A percentile compares a stretch with the other conserved stretches of the same genome.
These are phyloP conservation scores for Seriola quinqueradiata DNA, from an alignment of 2,113 vertebrate species.

Conservation along the genomic window DNA sequence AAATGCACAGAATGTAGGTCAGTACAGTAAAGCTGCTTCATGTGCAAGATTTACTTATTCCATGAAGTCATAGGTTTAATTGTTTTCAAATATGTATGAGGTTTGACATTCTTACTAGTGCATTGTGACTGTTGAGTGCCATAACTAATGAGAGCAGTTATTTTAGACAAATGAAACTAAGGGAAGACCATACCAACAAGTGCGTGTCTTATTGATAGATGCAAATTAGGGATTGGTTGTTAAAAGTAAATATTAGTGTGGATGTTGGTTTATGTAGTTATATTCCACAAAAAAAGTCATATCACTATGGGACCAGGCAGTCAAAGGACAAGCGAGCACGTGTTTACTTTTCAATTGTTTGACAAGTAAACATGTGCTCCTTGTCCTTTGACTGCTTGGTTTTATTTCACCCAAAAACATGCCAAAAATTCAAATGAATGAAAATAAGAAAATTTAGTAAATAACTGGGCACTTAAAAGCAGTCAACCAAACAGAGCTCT, in stretches of 20 bases:
- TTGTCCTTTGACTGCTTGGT: too few species aligned
- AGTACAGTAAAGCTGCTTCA: conserved; percentile 35
- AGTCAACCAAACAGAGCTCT: too few species aligned
- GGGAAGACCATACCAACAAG: background rate
- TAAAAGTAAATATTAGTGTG: background rate
- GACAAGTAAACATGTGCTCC: too few species aligned
- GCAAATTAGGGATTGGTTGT: background rate
- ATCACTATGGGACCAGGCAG: background rate
- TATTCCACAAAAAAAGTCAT: background rate
- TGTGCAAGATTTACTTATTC: conserved; percentile 2
- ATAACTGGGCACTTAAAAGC: too few species aligned
- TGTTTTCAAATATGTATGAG: background rate
- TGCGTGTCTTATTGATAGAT: background rate
- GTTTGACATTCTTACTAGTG: background rate
- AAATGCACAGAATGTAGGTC: conserved; percentile 63
- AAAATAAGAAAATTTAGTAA: too few species aligned
- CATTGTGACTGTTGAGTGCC: background rate
- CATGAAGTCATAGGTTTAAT: background rate
- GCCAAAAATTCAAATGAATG: too few species aligned
- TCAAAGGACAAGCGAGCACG: too few species aligned
- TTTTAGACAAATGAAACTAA: background rate
- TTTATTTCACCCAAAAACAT: too few species aligned
- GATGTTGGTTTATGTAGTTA: background rate
- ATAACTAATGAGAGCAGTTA: background rate
- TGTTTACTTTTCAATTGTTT: too few species aligned